Percentiles rank a stretch among this genome's conserved stretches.
Conservation (phyloP, 2,888 invertebrate species). For the Macrosoma leucophasiata region DNA sequence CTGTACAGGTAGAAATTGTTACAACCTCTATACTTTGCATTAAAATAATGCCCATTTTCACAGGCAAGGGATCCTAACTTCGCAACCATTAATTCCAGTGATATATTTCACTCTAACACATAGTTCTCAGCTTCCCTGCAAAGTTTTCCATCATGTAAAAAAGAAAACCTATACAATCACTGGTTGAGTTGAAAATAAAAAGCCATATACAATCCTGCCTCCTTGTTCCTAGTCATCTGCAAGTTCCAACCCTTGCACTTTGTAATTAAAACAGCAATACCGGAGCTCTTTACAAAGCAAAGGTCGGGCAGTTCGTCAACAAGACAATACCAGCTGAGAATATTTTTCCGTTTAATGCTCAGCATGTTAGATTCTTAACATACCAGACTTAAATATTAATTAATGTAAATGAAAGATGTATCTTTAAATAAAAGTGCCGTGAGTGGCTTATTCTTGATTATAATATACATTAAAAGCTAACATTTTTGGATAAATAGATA, state of each 20-base stretch:
- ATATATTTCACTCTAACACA: slow-evolving; percentile 64
- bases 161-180: slow-evolving; percentile 63
- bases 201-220: slow-evolving; percentile 56
- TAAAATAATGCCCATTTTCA: slow-evolving; percentile 92
- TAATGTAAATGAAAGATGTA: slow-evolving; percentile 36
- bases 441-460: slow-evolving; percentile 53
- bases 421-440: slow-evolving; percentile 45
- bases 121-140: slow-evolving; percentile 74
- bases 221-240: slow-evolving; percentile 35
- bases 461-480: slow-evolving; percentile 70
- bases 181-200: slow-evolving; percentile 46
- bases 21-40: slow-evolving; percentile 95
- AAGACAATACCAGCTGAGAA: slow-evolving; percentile 71
- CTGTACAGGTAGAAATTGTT: slow-evolving; percentile 72
- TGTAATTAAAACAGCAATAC: slow-evolving; percentile 47
- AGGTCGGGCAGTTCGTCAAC: slow-evolving; percentile 71
- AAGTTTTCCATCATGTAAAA: slow-evolving; percentile 70
- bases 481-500: slow-evolving; percentile 55
- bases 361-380: slow-evolving; percentile 64
- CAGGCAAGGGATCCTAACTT: slow-evolving; percentile 76
- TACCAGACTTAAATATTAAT: slow-evolving; percentile 42
- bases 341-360: slow-evolving; percentile 74
- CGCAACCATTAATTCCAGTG: slow-evolving; percentile 68
- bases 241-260: slow-evolving; percentile 64
- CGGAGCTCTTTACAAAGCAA: slow-evolving; percentile 67